phyloP scores from a whole-genome alignment of 2,797 vertebrate genomes.

The Dendrocincla tyrannina region DNA sequence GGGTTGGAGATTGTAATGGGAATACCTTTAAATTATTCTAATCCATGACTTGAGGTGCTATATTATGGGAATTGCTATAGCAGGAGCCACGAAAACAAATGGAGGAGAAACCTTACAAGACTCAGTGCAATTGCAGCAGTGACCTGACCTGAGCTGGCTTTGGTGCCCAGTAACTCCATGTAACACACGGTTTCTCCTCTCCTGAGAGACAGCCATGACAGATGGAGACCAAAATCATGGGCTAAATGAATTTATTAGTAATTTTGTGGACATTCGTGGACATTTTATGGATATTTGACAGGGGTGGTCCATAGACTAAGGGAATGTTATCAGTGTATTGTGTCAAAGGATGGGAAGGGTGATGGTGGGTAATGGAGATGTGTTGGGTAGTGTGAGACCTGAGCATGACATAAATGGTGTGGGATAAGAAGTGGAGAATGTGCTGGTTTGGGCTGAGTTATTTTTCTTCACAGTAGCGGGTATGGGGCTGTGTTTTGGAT shows the following conservation, averaged over 20 bases:
- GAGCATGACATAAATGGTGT: neutral
- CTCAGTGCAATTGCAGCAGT: neutral
- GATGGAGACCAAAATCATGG: neutral
- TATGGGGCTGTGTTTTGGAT: neutral
- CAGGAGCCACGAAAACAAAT: neutral
- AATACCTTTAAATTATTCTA: neutral
- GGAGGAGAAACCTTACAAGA: neutral
- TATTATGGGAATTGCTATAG: neutral
- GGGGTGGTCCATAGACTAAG: neutral
- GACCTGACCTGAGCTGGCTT: neutral
- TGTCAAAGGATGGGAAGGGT: neutral
- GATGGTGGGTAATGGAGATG: neutral
- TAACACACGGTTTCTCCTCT: neutral
- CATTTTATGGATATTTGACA: neutral
- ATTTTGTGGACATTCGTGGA: neutral
- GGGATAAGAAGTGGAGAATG: neutral
- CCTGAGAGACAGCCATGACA: neutral
- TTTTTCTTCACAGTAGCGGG: neutral
- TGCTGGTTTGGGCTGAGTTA: neutral
- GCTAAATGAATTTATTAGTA: neutral
- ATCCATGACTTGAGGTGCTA: neutral
- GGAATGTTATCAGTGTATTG: neutral
- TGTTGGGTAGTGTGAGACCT: neutral
- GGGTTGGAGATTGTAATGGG: neutral
- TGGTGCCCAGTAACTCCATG: neutral